Base-by-base conservation (phyloP, 2,113 vertebrate genomes). In the Ochotona princeps region DNA sequence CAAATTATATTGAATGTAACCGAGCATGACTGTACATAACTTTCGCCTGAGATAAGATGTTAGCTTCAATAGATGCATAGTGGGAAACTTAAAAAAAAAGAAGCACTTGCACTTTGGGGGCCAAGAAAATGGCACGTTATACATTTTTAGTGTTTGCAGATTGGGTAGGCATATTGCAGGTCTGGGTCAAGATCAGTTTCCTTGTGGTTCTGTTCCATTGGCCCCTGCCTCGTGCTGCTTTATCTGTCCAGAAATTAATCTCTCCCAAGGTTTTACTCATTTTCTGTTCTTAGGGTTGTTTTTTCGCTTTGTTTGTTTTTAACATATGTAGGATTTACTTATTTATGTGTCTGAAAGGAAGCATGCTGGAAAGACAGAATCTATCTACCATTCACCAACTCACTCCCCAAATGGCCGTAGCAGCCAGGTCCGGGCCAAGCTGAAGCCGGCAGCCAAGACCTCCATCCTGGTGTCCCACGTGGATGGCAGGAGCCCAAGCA, bases 21-120 rank as follows among this genome's bases (percentile, higher is more conserved):
- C 32, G 30, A 63, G 86, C 47, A 70, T 86, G 44, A 76, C 65
- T 83, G 73, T 32, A 49, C 14, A 61, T 83, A 83, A 88, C 47
- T 89, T 87, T 72, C 80, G 89, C 57, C 86, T 83, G 60, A 90
- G 66, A 47, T 79, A 63, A 75, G 78, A 60, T 79, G n/a, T 83
- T 69, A 75, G 90, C 7, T 94, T 78, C 28, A 73, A 9, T 84
- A 49, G 54, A 90, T 90, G 79, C 47, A 75, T 51, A 72, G 49
- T 70, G 67, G 60, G n/a, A 84, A 74, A 63, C 73, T 61, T 35
- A 85, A 63, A 69, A 76, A 49, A 54, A 89, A 80, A 69, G 76
- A 78, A 74, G 44, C 7, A 51, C 18, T 28, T 86, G 15, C 25
- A 26, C n/a, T n/a, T 32, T 61, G 70, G 83, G 61, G n/a, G 38